Conservation (phyloP, 1,140 invertebrate genomes). For the Thaumetopoea pityocampa region DNA sequence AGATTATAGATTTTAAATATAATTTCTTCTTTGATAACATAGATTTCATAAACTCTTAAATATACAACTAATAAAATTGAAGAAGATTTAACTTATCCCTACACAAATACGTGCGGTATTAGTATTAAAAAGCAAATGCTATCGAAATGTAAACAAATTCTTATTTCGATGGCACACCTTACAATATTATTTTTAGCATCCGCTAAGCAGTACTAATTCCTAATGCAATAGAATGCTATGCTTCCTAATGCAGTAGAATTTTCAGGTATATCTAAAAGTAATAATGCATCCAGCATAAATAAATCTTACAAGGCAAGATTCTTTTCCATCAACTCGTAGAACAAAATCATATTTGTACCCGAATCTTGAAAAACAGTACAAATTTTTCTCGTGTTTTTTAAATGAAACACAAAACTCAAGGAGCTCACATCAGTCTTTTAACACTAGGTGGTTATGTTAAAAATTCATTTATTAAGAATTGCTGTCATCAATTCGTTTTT, state of each 20-base stretch:
- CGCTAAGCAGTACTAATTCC: too few species aligned
- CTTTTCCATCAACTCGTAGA: constrained; percentile 6
- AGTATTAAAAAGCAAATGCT: too few species aligned
- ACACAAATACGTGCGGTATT: constrained; percentile 4
- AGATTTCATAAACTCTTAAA: constrained; percentile 11
- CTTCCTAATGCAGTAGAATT: too few species aligned
- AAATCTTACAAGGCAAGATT: constrained; percentile 12
- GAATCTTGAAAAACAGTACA: too few species aligned
- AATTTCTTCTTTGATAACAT: constrained; percentile 8
- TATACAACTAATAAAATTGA: constrained; percentile 17
- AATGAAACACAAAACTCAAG: constrained; percentile 26
- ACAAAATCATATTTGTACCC: constrained; percentile 10
- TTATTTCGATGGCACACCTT: too few species aligned
- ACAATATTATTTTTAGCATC: too few species aligned
- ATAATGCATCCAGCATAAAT: constrained; percentile 11
- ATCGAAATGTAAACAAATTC: too few species aligned
- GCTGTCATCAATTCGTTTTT: constrained; percentile 61
- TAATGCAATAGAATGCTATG: too few species aligned
- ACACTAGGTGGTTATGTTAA: constrained; percentile 6
- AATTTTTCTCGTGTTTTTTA: too few species aligned
- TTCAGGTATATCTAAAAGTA: too few species aligned
- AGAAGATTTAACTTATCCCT: constrained; percentile 11
- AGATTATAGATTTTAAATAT: constrained; percentile 12
- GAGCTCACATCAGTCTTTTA: constrained; percentile 12
- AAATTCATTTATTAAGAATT: constrained; percentile 49